A percentile compares a stretch with the other conserved stretches of the same genome.
Evolutionary conservation across 2,113 vertebrate genomes (phyloP).

Genomic region (Myanophis thanlyinensis): DNA sequence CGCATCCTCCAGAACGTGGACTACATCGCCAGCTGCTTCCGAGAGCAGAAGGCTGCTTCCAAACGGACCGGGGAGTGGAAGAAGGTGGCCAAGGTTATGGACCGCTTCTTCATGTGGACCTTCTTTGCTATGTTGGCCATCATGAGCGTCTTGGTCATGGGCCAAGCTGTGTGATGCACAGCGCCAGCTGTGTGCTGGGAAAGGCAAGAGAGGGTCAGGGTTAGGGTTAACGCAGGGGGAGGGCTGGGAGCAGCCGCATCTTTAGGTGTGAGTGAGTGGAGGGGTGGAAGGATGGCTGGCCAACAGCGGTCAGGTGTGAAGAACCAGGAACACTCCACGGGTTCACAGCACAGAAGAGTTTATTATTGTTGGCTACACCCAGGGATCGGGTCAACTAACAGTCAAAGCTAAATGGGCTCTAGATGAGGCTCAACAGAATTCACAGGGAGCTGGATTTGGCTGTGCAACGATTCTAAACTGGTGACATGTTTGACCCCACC

Average conservation of each 20-base stretch:
- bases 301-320: neutral
- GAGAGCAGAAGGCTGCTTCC: slow-evolving; percentile 78
- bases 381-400: neutral
- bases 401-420: neutral
- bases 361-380: neutral
- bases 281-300: neutral
- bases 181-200: no score
- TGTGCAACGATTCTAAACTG: neutral
- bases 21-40: slow-evolving; percentile 81
- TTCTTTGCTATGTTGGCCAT: slow-evolving; percentile 90
- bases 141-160: slow-evolving; percentile 85
- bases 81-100: slow-evolving; percentile 85
- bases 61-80: slow-evolving; percentile 82
- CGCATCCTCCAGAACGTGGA: slow-evolving; percentile 75
- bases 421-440: neutral
- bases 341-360: neutral
- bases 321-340: neutral
- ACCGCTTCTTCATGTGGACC: slow-evolving; percentile 89
- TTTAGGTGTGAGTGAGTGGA: neutral
- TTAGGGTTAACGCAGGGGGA: no score
- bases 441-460: no score
- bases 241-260: neutral
- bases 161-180: slow-evolving; percentile 70
- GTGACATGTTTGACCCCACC: neutral
- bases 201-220: neutral